phyloP scores from a whole-genome alignment of 2,797 vertebrate species.

The Chaetophractus vellerosus region DNA sequence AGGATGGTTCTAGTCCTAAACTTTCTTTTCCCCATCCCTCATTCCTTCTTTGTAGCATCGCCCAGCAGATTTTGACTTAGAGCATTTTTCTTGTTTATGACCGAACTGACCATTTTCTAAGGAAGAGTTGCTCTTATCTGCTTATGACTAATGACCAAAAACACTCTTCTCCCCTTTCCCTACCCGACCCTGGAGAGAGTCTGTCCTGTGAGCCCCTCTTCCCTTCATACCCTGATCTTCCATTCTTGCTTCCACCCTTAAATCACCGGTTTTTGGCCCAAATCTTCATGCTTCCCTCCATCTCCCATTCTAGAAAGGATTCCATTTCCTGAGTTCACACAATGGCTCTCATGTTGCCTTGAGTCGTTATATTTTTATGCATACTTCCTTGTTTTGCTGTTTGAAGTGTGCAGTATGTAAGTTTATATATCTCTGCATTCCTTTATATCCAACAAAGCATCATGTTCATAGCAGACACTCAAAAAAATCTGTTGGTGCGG shows the following conservation, averaged over 20 bases:
- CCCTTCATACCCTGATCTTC: background rate
- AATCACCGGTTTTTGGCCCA: background rate
- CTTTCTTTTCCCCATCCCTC: background rate
- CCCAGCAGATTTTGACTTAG: conserved; percentile 13
- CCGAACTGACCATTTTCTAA: conserved; percentile 5
- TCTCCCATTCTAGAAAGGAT: background rate
- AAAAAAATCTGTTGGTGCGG: background rate
- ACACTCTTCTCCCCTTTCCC: background rate
- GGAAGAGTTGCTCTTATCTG: background rate
- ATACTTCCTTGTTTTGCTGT: background rate
- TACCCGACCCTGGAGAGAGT: background rate
- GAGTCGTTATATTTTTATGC: conserved; percentile 20
- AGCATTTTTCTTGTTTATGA: background rate
- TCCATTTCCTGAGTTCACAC: conserved; percentile 42
- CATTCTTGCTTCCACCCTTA: background rate
- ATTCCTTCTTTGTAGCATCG: background rate
- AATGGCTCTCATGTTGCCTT: background rate
- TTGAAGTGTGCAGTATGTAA: background rate
- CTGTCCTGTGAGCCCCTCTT: background rate
- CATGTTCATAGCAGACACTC: background rate
- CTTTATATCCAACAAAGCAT: conserved; percentile 14
- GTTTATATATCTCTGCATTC: background rate
- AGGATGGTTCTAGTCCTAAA: background rate
- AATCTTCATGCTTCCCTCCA: background rate
- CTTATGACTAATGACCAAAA: background rate